A percentile compares a stretch with the other conserved stretches of the same genome.
phyloP scores from a whole-genome alignment of 2,113 vertebrate genomes.

The Poeciliopsis turrubarensis region DNA sequence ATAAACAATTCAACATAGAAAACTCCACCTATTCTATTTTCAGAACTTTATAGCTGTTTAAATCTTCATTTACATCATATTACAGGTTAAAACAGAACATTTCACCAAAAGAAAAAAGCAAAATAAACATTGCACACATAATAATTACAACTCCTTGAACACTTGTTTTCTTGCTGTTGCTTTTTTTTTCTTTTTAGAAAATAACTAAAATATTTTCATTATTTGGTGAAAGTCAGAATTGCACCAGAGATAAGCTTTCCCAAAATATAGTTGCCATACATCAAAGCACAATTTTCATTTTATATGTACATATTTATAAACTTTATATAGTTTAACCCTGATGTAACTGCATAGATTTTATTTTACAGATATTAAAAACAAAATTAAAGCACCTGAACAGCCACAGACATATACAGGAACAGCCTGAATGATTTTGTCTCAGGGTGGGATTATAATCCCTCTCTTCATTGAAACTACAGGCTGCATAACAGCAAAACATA shows the following conservation, averaged over 20 bases:
- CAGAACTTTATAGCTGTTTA: conserved; percentile 78
- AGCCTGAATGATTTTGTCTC: conserved; percentile 61
- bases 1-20: conserved; percentile 68
- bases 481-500: conserved; percentile 30
- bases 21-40: conserved; percentile 53
- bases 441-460: conserved; percentile 66
- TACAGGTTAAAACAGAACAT: conserved; percentile 75
- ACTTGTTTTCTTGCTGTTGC: conserved; percentile 34
- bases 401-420: conserved; percentile 14
- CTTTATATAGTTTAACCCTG: conserved; percentile 67
- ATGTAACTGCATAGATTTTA: conserved; percentile 69
- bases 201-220: background rate
- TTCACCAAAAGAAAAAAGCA: conserved; percentile 56
- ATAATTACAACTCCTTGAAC: too few relatives aligned
- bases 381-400: conserved; percentile 25
- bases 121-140: conserved; percentile 48
- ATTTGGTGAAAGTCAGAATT: too few relatives aligned
- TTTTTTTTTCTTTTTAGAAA: conserved; percentile 22
- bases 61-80: conserved; percentile 77
- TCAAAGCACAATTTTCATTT: conserved; percentile 16
- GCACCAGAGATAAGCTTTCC: conserved; percentile 34
- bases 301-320: conserved; percentile 75
- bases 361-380: conserved; percentile 66
- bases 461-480: conserved; percentile 66
- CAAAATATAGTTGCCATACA: conserved; percentile 33